phyloP scores from a whole-genome alignment of 2,888 invertebrate genomes.

The Eristalis tenax region DNA sequence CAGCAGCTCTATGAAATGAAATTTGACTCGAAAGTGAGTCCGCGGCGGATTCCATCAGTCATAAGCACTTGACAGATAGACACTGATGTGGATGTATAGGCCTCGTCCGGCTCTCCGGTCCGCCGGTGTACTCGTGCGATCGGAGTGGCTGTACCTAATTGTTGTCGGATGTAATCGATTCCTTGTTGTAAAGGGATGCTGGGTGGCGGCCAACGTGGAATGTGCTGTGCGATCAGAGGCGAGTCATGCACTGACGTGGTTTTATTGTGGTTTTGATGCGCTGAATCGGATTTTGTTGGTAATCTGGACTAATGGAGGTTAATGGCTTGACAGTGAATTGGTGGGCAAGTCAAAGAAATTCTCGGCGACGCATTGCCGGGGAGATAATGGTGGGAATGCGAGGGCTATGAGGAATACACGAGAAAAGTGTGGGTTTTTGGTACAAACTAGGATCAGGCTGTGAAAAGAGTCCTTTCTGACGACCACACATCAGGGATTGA shows the following conservation, averaged over 20 bases:
- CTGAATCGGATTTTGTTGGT: neutral
- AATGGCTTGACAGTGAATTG: neutral
- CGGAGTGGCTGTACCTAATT: constrained; percentile 25
- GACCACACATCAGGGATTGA: neutral
- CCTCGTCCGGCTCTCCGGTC: neutral
- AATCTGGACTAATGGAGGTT: neutral
- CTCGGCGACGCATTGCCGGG: neutral
- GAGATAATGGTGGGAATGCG: neutral
- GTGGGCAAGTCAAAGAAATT: neutral
- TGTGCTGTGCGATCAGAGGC: neutral
- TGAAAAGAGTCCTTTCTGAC: neutral
- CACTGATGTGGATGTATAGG: constrained; percentile 20
- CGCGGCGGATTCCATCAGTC: constrained; percentile 19
- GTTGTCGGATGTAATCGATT: constrained; percentile 45
- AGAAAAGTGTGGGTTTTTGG: too few species aligned
- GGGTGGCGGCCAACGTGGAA: neutral
- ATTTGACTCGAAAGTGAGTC: constrained; percentile 46
- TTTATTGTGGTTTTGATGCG: constrained; percentile 5
- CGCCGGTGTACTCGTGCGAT: neutral
- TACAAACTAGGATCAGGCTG: too few species aligned
- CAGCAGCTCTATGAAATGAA: constrained; percentile 49
- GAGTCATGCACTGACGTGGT: constrained; percentile 3
- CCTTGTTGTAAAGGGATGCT: constrained; percentile 27
- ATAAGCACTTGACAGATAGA: constrained; percentile 41
- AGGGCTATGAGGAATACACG: too few species aligned